Conservation (phyloP, 2,113 vertebrate species). For the Sardina pilchardus region DNA sequence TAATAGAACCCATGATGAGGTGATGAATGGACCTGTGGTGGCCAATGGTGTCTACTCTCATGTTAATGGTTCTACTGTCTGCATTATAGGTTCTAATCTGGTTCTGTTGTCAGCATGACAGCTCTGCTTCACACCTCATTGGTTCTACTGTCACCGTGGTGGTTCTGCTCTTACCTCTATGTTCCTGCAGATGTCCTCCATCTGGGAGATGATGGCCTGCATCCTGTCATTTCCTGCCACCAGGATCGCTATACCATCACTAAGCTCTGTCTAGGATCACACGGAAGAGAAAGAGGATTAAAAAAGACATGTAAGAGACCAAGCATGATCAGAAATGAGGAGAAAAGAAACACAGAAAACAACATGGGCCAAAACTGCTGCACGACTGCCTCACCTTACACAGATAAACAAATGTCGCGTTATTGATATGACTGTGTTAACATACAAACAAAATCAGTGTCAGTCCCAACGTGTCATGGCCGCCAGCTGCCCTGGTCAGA, state of each 20-base stretch:
- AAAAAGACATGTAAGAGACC: background rate
- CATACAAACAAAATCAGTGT: conserved; percentile 26
- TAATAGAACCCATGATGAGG: no score
- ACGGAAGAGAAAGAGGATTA: no score
- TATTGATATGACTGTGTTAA: background rate
- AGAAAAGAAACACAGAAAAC: background rate
- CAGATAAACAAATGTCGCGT: background rate
- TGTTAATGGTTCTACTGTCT: background rate
- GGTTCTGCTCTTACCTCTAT: conserved; percentile 74
- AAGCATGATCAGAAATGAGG: background rate
- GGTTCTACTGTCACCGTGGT: background rate
- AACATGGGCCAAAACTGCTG: background rate
- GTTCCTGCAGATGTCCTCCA: conserved; percentile 83
- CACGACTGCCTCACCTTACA: background rate
- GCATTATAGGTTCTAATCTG: background rate
- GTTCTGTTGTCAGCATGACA: background rate
- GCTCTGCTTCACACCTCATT: background rate
- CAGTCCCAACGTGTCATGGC: conserved; percentile 30
- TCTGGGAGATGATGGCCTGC: conserved; percentile 84
- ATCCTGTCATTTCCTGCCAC: conserved; percentile 85
- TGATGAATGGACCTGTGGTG: no score
- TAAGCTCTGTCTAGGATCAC: conserved; percentile 79
- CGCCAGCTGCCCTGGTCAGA: conserved; percentile 24
- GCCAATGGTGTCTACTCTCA: background rate
- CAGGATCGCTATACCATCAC: conserved; percentile 82